Evolutionary conservation across 2,113 vertebrate genomes (phyloP).

Genomic region (Psittacara wagleri): DNA sequence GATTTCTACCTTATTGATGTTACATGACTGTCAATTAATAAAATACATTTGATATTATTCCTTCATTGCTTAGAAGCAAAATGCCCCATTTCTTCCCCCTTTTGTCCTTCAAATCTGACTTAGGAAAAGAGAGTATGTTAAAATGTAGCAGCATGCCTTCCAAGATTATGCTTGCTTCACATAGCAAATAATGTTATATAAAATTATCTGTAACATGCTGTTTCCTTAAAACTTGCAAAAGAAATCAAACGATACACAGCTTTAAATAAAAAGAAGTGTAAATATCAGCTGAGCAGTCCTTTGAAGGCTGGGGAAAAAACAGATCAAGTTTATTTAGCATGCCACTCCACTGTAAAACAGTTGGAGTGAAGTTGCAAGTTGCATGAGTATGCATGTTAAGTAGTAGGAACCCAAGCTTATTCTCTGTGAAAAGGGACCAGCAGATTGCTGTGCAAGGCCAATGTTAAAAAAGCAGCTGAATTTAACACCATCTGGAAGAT

Average conservation of each 20-base stretch:
- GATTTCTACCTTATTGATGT: slow-evolving; percentile 74
- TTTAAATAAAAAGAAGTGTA: slow-evolving; percentile 68
- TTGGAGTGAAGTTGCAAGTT: slow-evolving; percentile 70
- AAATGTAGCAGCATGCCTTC: neutral
- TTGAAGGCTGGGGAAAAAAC: slow-evolving; percentile 65
- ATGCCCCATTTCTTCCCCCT: slow-evolving; percentile 60
- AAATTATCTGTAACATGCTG: slow-evolving; percentile 56
- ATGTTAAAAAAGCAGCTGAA: slow-evolving; percentile 89
- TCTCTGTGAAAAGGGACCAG: slow-evolving; percentile 76
- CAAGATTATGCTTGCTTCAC: slow-evolving; percentile 25
- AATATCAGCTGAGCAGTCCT: slow-evolving; percentile 69
- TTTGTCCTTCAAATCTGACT: slow-evolving; percentile 64
- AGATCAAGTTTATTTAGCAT: slow-evolving; percentile 77
- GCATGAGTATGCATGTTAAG: slow-evolving; percentile 82
- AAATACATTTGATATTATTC: slow-evolving; percentile 72
- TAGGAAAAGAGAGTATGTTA: slow-evolving; percentile 25
- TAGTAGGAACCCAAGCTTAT: slow-evolving; percentile 72
- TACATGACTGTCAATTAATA: slow-evolving; percentile 72
- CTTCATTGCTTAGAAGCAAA: slow-evolving; percentile 54
- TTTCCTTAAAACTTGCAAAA: slow-evolving; percentile 62
- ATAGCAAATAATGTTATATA: slow-evolving; percentile 18
- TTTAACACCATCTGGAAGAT: slow-evolving; percentile 90
- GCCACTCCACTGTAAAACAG: slow-evolving; percentile 75
- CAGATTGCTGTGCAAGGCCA: slow-evolving; percentile 86
- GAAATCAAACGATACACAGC: slow-evolving; percentile 52